Percentiles rank a stretch among this genome's conserved stretches.
phyloP scores from a whole-genome alignment of 1,140 invertebrate genomes.

The Calosoma granatense region DNA sequence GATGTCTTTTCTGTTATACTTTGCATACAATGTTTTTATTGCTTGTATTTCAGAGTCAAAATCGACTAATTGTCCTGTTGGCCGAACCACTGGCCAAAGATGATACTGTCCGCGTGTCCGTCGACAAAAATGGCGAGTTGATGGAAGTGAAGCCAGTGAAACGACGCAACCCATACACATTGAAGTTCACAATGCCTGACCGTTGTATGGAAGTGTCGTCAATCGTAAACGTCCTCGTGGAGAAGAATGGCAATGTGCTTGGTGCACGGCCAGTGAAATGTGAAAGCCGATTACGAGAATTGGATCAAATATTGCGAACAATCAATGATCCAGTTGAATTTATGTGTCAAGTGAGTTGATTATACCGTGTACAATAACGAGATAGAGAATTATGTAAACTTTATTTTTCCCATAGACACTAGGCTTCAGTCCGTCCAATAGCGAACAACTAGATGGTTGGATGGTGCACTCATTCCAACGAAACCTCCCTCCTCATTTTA shows the following conservation, averaged over 20 bases:
- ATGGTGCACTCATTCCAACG: slow-evolving; percentile 69
- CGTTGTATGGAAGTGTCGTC: slow-evolving; percentile 71
- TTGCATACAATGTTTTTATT: no score
- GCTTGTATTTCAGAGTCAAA: slow-evolving; percentile 54
- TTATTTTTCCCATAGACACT: slow-evolving; percentile 49
- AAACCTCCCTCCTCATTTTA: slow-evolving; percentile 71
- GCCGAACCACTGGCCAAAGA: slow-evolving; percentile 63
- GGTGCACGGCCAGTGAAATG: slow-evolving; percentile 74
- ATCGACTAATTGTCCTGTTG: slow-evolving; percentile 66
- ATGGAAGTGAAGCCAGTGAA: slow-evolving; percentile 64
- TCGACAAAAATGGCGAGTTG: slow-evolving; percentile 68
- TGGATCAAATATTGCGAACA: slow-evolving; percentile 67
- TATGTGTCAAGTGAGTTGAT: slow-evolving; percentile 62
- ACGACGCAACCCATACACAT: slow-evolving; percentile 66
- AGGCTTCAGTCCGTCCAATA: slow-evolving; percentile 62
- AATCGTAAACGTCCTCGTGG: slow-evolving; percentile 65
- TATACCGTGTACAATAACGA: neutral
- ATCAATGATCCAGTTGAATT: slow-evolving; percentile 73
- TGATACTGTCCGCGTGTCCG: slow-evolving; percentile 60
- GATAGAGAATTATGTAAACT: slow-evolving; percentile 5
- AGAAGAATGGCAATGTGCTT: slow-evolving; percentile 64
- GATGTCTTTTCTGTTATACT: no score
- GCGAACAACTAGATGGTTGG: slow-evolving; percentile 70
- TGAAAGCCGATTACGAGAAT: slow-evolving; percentile 67
- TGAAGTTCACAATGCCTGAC: slow-evolving; percentile 69